Base-by-base conservation (phyloP, 2,888 invertebrate genomes). In the Ennomos quercinarius region DNA sequence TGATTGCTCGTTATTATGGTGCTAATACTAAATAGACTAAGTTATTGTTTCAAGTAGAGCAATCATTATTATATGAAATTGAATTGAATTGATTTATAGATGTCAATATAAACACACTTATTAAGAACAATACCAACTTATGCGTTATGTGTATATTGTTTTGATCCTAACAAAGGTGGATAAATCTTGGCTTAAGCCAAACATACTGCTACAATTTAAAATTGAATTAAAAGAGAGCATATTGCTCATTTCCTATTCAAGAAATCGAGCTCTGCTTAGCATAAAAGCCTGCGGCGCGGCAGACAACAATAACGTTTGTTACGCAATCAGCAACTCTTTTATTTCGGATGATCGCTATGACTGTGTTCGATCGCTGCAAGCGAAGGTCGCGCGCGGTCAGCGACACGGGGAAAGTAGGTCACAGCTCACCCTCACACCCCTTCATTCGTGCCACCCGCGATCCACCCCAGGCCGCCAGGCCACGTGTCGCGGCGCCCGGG, bases 311-410 rank as follows among this genome's bases (percentile, higher is more conserved):
- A 79, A 78, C 77, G 68, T 64, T 51, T 55, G 71, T 88, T 87
- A 83, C 81, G 83, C 72, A 87, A 87, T 64, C 59, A 70, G 76
- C 73, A 77, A 74, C 66, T 80, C 71, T 83, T 80, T 79, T 81
- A 83, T 82, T 86, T 83, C 77, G 78, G 80, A 78, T 73, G 77
- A 76, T 80, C 71, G 75, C 73, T 40, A 48, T 49, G 6, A 27
- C 27, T 27, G 50, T 77, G 78, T 83, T 81, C 83, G 80, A 86
- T 83, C 81, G 85, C 69, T 84, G 87, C 86, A 84, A 78, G 76
- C 89, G 91, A 91, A 92, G 91, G 91, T 91, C 91, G 89, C 63
- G 64, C 67, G 82, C 90, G 91, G 91, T 91, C 91, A 84, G 77
- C 78, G 91, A 91, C 91, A 85, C 80, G 73, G 65, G 63, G 75